phyloP scores from a whole-genome alignment of 2,113 vertebrate species.

The Prunella fulvescens region DNA sequence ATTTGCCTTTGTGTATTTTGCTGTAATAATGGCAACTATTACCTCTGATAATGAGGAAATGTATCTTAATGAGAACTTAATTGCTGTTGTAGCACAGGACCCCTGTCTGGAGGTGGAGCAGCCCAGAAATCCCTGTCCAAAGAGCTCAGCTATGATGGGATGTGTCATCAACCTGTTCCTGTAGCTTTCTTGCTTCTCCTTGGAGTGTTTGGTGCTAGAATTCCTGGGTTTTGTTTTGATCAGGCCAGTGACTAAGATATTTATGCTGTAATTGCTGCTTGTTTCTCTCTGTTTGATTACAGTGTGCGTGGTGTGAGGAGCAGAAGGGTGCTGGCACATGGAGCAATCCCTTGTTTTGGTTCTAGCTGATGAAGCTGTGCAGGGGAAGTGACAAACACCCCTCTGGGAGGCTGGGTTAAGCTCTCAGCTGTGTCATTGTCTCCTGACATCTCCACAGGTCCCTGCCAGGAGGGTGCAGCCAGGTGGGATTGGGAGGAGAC shows the following conservation, averaged over 20 bases:
- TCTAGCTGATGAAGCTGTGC: background rate
- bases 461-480: background rate
- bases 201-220: background rate
- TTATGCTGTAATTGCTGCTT: background rate
- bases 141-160: background rate
- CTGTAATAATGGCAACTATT: background rate
- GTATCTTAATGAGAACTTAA: background rate
- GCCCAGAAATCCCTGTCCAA: background rate
- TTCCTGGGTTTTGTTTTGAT: background rate
- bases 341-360: constrained; percentile 6
- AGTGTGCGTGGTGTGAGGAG: background rate
- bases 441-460: background rate
- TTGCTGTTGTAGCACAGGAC: background rate
- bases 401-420: background rate
- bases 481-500: rapidly evolving
- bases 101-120: background rate
- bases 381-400: constrained; percentile 23
- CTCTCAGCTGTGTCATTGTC: background rate
- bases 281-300: background rate
- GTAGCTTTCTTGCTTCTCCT: background rate
- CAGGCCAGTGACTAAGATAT: background rate
- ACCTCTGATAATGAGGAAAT: background rate
- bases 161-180: rapidly evolving
- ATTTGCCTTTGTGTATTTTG: background rate
- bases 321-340: background rate